Base-by-base conservation (phyloP, 2,888 invertebrate genomes). In the Xestoiulus laeticollis region DNA sequence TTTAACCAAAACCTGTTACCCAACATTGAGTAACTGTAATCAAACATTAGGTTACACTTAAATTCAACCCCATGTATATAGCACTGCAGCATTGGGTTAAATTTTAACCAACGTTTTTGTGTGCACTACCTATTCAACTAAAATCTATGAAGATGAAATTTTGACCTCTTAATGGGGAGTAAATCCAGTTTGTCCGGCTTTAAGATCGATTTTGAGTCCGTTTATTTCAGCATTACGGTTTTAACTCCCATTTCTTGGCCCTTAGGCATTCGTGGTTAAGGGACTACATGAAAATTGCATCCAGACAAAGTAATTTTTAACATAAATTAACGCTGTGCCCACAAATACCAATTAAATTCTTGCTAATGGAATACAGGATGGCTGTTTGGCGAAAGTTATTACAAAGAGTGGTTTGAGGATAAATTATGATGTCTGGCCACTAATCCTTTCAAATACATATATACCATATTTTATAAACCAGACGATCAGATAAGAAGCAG, bases 291-390 rank as follows among this genome's bases (percentile, higher is more conserved):
- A 78, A 78, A 78, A 78, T 16, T 78, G 78, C 78, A 78, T 78
- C 78, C 78, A 78, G 78, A 78, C 78, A 78, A 78, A 78, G 78
- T 78, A 78, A 78, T 78, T 78, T 78, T 78, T 78, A 78, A 78
- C 78, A 78, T 78, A 78, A 78, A 78, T 78, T 78, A 78, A 14
- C 78, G 78, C 78, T 78, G 78, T 78, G 78, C 78, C 78, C 78
- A 78, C 78, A 78, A 78, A 78, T 78, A 78, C 78, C 78, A 78
- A 78, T 78, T 78, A 78, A 78, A 78, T 26, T 30, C 26, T 26
- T 78, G 78, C 78, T 78, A 78, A 78, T 78, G 78, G 78, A 78
- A 78, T 78, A 78, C 30, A 14, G 78, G 78, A 26, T 30, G 78
- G 78, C 78, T 78, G 78, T 30, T 78, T 30, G 78, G 16, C 30